Conservation (phyloP, 1,140 invertebrate genomes). For the Microplitis demolitor region DNA sequence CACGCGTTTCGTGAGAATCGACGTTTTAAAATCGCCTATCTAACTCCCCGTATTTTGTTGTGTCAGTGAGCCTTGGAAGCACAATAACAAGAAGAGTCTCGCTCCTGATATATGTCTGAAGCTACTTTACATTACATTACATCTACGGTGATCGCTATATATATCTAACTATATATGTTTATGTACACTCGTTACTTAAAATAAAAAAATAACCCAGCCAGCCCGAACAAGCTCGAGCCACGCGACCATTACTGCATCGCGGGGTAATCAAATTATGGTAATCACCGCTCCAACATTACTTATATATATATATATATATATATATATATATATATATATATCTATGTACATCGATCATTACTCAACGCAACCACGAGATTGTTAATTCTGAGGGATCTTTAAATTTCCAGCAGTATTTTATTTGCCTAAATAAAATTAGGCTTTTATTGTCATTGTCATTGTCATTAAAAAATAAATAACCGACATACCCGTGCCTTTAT, state of each 20-base stretch:
- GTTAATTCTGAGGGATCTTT: constrained; percentile 1
- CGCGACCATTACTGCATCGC: constrained; percentile 35
- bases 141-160: no score
- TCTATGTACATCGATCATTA: constrained; percentile 15
- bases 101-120: neutral
- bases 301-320: neutral
- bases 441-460: no score
- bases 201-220: constrained; percentile 18
- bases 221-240: constrained; percentile 34
- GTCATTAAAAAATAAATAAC: no score
- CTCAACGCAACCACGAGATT: constrained; percentile 11
- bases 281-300: constrained; percentile 22
- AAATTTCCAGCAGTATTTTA: neutral
- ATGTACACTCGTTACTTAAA: constrained; percentile 30
- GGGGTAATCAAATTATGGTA: constrained; percentile 37
- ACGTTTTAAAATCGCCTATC: constrained; percentile 30
- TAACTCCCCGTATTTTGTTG: neutral
- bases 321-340: neutral
- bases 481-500: no score
- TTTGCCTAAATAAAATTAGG: neutral
- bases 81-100: neutral
- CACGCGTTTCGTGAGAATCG: constrained; percentile 35
- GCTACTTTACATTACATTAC: no score
- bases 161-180: no score
- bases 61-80: constrained; percentile 16